These are phyloP conservation scores for Oreochromis tanganicae DNA, from an alignment of 2,113 vertebrate species.

Conservation along the genomic window DNA sequence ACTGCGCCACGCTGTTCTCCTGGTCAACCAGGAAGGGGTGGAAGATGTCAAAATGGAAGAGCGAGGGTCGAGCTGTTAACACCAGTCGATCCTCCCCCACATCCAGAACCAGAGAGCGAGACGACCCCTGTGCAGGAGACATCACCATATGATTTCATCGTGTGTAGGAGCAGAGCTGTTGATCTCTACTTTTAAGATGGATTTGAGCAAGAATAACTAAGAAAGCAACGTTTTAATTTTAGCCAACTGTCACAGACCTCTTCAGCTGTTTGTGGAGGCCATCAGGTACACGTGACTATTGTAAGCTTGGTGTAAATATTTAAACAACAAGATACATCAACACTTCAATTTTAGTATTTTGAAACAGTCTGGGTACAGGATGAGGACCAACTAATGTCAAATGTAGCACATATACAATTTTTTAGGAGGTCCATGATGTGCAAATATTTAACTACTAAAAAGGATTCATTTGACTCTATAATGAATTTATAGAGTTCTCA, in stretches of 20 bases:
- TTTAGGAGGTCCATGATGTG: no score
- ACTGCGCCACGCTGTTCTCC: conserved; percentile 77
- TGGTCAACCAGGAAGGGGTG: conserved; percentile 73
- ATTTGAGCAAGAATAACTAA: not conserved
- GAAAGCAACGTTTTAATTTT: not conserved
- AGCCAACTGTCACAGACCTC: not conserved
- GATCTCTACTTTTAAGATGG: not conserved
- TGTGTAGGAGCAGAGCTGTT: not conserved
- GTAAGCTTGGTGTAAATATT: not conserved
- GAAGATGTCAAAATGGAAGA: conserved; percentile 77
- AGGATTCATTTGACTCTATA: no score
- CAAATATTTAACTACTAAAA: no score
- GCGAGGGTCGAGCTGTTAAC: conserved; percentile 69
- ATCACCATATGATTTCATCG: not conserved
- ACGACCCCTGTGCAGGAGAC: conserved; percentile 34
- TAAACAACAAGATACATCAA: not conserved
- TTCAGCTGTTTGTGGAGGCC: not conserved
- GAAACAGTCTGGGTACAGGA: no score
- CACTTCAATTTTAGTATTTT: no score
- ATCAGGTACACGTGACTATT: not conserved
- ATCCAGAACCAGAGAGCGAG: conserved; percentile 75
- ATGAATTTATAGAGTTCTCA: no score
- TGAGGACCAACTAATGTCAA: no score
- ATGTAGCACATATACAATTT: no score
- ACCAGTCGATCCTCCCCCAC: conserved; percentile 81